Evolutionary conservation across 2,888 invertebrate species (phyloP).

Genomic region (Tenthredo amoena): DNA sequence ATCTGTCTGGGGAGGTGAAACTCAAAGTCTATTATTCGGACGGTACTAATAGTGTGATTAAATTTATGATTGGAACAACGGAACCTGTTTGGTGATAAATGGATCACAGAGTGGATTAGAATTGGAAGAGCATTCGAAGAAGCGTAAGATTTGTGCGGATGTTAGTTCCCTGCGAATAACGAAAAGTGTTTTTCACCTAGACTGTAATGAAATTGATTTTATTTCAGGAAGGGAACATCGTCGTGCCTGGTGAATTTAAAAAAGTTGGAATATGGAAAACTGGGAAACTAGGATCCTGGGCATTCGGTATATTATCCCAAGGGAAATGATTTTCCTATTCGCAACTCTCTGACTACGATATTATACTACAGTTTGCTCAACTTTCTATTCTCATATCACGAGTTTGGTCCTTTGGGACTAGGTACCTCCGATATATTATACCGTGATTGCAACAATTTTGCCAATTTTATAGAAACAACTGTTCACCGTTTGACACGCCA

Average conservation of each 20-base stretch:
- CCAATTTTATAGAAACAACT: conserved; percentile 1
- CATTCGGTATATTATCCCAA: background rate
- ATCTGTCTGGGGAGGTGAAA: conserved; percentile 12
- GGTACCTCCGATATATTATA: background rate
- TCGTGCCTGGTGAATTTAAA: background rate
- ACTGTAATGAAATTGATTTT: background rate
- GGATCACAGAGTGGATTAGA: background rate
- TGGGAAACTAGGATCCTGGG: background rate
- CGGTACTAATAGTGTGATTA: background rate
- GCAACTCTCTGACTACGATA: background rate
- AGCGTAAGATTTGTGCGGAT: background rate
- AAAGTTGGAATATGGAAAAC: background rate
- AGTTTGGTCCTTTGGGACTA: background rate
- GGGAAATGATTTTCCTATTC: conserved; percentile 25
- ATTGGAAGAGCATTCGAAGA: background rate
- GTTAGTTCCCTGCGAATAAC: background rate
- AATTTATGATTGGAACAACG: conserved; percentile 11
- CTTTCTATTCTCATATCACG: background rate
- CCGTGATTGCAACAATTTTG: conserved; percentile 26
- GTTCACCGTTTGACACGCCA: conserved; percentile 26
- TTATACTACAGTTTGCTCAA: background rate
- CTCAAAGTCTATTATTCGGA: conserved; percentile 28
- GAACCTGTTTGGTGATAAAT: background rate
- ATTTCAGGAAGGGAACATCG: background rate
- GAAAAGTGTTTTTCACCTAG: no score